These are phyloP conservation scores for Plodia interpunctella DNA, from an alignment of 1,140 invertebrate species.

Conservation along the genomic window DNA sequence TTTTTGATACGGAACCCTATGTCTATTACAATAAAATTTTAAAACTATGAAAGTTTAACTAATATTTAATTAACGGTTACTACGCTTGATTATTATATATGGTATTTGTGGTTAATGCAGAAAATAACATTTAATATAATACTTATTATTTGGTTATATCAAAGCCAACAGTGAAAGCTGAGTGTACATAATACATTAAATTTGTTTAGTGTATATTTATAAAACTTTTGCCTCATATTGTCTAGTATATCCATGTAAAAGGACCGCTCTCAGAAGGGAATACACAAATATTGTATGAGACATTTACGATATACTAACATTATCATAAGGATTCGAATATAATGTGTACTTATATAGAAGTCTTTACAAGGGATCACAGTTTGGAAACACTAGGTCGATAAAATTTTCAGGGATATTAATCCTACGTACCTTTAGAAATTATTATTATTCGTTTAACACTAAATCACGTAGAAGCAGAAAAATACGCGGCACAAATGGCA, in stretches of 20 bases:
- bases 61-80: too few relatives aligned
- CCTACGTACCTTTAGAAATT: constrained; percentile 5
- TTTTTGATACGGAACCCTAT: too few relatives aligned
- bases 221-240: constrained; percentile 4
- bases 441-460: constrained; percentile 1
- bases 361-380: constrained; percentile 75
- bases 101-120: too few relatives aligned
- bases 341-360: constrained; percentile 68
- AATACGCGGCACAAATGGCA: neutral
- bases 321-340: constrained; percentile 28
- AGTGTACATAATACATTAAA: neutral
- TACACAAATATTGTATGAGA: constrained; percentile 4
- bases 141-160: neutral
- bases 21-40: too few relatives aligned
- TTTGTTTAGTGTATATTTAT: neutral
- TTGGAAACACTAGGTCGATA: constrained; percentile 67
- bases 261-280: neutral
- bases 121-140: too few relatives aligned
- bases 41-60: too few relatives aligned
- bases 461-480: neutral
- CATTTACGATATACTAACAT: constrained; percentile 6
- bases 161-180: neutral
- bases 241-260: constrained; percentile 1
- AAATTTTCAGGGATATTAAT: constrained; percentile 36
- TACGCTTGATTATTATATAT: too few relatives aligned